phyloP scores from a whole-genome alignment of 2,113 vertebrate species.

The Megatriorchis doriae region DNA sequence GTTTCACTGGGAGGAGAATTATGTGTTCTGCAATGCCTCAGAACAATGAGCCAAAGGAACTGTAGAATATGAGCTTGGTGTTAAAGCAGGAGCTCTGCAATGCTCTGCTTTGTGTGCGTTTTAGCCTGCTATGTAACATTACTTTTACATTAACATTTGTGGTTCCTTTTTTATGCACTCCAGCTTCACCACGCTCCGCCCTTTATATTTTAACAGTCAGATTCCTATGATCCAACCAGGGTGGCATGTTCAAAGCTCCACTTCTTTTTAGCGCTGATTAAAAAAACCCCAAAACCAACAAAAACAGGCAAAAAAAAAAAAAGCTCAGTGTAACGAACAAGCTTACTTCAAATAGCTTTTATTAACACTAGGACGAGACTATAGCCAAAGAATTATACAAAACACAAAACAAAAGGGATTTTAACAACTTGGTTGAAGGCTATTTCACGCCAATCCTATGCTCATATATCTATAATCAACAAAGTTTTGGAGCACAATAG shows the following conservation, averaged over 20 bases:
- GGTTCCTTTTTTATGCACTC: conserved; percentile 58
- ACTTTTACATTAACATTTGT: conserved; percentile 60
- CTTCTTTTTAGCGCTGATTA: not conserved
- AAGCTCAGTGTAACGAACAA: conserved; percentile 10
- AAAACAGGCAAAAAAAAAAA: not conserved
- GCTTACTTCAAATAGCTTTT: conserved; percentile 77
- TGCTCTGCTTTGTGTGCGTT: conserved; percentile 51
- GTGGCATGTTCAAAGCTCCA: conserved; percentile 59
- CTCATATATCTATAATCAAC: conserved; percentile 54
- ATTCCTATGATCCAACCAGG: conserved; percentile 52
- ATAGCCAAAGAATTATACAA: conserved; percentile 76
- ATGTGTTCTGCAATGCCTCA: conserved; percentile 35
- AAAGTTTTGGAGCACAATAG: conserved; percentile 45
- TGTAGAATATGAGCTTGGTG: conserved; percentile 51
- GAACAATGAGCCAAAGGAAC: conserved; percentile 59
- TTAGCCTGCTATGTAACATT: conserved; percentile 52
- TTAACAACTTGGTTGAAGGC: conserved; percentile 45
- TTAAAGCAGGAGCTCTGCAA: conserved; percentile 14
- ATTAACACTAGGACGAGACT: conserved; percentile 72
- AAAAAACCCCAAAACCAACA: not conserved
- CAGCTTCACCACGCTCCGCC: conserved; percentile 31
- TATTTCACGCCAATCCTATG: conserved; percentile 51
- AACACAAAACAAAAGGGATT: conserved; percentile 69
- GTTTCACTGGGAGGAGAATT: conserved; percentile 39
- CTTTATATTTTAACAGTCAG: conserved; percentile 51